Conservation (phyloP, 2,888 invertebrate genomes). For the Tetragnatha montana region DNA sequence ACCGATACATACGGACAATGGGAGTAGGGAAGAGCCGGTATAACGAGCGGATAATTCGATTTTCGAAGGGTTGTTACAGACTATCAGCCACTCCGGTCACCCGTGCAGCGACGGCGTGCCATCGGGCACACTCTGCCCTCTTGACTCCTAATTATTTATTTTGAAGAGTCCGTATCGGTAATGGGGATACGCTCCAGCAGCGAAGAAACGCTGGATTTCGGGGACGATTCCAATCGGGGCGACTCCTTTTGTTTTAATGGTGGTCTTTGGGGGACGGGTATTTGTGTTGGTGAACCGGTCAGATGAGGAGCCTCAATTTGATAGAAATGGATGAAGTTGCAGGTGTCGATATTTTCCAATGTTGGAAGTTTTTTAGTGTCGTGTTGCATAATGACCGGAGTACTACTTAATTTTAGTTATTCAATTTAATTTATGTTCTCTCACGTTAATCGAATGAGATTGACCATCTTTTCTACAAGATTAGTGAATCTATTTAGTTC, state of each 20-base stretch:
- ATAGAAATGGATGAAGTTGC: too few relatives aligned
- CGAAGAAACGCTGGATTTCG: slow-evolving; percentile 37
- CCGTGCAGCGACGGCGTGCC: slow-evolving; percentile 16
- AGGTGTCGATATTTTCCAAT: too few relatives aligned
- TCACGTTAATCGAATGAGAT: too few relatives aligned
- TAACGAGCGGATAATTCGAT: slow-evolving; percentile 38
- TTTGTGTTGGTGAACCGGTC: too few relatives aligned
- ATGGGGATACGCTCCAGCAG: slow-evolving; percentile 42
- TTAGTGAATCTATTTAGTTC: too few relatives aligned
- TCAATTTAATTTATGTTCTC: too few relatives aligned
- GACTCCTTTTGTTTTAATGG: background rate
- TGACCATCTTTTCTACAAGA: too few relatives aligned
- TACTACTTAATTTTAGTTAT: too few relatives aligned
- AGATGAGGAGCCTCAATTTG: too few relatives aligned
- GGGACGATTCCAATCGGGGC: background rate
- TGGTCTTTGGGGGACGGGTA: background rate
- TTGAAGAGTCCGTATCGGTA: slow-evolving; percentile 27
- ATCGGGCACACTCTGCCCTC: slow-evolving; percentile 44
- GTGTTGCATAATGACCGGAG: too few relatives aligned
- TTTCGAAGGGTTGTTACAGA: slow-evolving; percentile 1
- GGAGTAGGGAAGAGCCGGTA: background rate
- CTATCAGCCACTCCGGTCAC: slow-evolving; percentile 40
- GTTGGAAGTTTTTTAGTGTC: too few relatives aligned
- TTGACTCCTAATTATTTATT: slow-evolving; percentile 26
- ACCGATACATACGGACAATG: background rate